Conservation (phyloP, 2,888 invertebrate genomes). For the Masnerella sp. region DNA sequence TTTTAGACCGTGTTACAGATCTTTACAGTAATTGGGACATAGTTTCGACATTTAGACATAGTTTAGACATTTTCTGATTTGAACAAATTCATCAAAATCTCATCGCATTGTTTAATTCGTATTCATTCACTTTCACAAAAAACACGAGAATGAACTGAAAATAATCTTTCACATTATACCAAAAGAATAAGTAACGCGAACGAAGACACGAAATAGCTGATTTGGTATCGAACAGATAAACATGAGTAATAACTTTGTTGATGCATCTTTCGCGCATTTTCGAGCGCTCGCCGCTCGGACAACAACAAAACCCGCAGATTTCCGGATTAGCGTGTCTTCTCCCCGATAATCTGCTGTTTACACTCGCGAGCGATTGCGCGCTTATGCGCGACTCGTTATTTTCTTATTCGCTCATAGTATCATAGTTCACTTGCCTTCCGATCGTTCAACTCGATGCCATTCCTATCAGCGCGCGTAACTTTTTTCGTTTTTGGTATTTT, state of each 20-base stretch:
- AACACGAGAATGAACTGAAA: too few species aligned
- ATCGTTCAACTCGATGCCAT: conserved; percentile 58
- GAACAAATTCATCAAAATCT: too few species aligned
- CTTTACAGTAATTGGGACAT: too few species aligned
- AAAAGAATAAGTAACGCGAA: background rate
- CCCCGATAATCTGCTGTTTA: conserved; percentile 30
- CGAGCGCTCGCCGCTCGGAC: background rate
- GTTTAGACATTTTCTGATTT: too few species aligned
- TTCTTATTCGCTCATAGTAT: conserved; percentile 52
- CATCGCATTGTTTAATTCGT: too few species aligned
- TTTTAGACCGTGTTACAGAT: too few species aligned
- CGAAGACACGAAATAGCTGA: conserved; percentile 18
- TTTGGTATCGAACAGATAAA: conserved; percentile 29
- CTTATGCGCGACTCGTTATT: conserved; percentile 40
- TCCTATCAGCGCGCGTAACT: conserved; percentile 47
- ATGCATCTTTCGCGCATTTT: conserved; percentile 17
- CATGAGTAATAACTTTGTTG: conserved; percentile 33
- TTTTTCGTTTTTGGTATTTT: conserved; percentile 47
- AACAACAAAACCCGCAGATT: background rate
- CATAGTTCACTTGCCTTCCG: conserved; percentile 57
- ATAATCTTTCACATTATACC: too few species aligned
- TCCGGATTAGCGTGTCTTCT: conserved; percentile 29
- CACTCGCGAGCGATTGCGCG: conserved; percentile 40
- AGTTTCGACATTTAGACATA: too few species aligned
- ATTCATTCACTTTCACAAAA: too few species aligned